Evolutionary conservation across 2,888 invertebrate genomes (phyloP), one percentile per base, ranked within the genome.

Genomic region (Scotopteryx bipunctaria): DNA sequence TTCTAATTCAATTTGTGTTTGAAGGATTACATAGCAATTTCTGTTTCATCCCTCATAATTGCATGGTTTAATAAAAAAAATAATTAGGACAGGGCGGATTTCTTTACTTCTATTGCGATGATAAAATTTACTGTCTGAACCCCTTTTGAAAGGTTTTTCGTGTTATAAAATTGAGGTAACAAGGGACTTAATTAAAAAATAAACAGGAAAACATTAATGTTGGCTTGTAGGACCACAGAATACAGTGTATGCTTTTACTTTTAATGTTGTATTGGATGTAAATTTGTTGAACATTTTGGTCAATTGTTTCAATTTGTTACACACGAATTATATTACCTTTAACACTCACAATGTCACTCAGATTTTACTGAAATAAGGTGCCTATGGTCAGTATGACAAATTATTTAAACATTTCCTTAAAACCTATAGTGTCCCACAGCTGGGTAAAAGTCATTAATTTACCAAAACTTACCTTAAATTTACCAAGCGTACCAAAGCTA

Each of bases 1-100:
- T 64, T 66, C 41, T 44, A 63, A 66, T 64, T 65, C 55, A 62
- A 65, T 67, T 68, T 57, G 45, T 55, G 48, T 65, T 63, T 61
- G 57, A 64, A 55, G 50, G 55, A 66, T 64, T 64, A 65, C 58
- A 62, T 42, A 59, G 59, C 59, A 50, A 61, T 70, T 71, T 61
- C 27, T 40, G 57, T 38, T 54, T 33, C 40, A 53, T 55, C 58
- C 35, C 36, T 59, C 48, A 52, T 57, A 65, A 64, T 63, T 63
- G 57, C 42, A 45, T 43, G 48, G 37, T 44, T 53, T 51, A 46
- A 49, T 49, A 57, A 54, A 51, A n/a, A n/a, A 54, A 57, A 52
- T 57, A 45, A 51, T 54, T 48, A 48, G 46, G 40, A 8, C 32
- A 33, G 25, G 53, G 29, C 8, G 17, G 55, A 47, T 33, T 44